These are phyloP conservation scores for Eudyptes chrysolophus DNA, from an alignment of 2,113 vertebrate species.

Conservation along the genomic window DNA sequence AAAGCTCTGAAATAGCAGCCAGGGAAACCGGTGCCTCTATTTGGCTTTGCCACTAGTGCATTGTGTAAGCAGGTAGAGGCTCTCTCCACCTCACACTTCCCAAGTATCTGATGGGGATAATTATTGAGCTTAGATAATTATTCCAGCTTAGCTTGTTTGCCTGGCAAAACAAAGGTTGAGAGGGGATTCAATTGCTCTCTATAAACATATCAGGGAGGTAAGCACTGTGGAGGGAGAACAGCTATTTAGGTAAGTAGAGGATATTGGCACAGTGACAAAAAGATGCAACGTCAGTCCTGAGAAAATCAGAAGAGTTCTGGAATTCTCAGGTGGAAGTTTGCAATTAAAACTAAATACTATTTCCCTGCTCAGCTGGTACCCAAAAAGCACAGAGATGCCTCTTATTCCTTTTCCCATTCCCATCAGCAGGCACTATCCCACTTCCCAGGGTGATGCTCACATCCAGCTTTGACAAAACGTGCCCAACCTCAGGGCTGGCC, in stretches of 20 bases:
- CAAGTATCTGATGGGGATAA: background rate
- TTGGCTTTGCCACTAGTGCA: background rate
- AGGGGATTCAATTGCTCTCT: background rate
- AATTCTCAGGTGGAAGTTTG: background rate
- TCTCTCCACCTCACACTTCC: background rate
- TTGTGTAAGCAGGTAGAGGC: background rate
- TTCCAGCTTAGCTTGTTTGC: background rate
- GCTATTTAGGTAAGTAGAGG: background rate
- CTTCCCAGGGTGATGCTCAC: background rate
- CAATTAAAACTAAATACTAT: background rate
- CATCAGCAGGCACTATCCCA: fast-evolving
- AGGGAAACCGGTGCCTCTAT: background rate
- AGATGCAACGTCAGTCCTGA: background rate
- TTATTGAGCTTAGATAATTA: background rate
- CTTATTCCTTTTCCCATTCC: background rate
- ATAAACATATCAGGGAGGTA: background rate
- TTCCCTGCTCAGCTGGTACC: background rate
- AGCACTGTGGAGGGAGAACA: background rate
- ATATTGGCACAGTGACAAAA: background rate
- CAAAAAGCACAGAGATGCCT: background rate
- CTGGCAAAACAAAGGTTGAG: background rate
- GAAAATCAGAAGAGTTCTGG: background rate
- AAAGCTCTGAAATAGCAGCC: background rate
- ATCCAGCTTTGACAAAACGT: background rate
- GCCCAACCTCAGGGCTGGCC: background rate